Conservation (phyloP, 2,888 invertebrate genomes). For the Ichneumon xanthorius region DNA sequence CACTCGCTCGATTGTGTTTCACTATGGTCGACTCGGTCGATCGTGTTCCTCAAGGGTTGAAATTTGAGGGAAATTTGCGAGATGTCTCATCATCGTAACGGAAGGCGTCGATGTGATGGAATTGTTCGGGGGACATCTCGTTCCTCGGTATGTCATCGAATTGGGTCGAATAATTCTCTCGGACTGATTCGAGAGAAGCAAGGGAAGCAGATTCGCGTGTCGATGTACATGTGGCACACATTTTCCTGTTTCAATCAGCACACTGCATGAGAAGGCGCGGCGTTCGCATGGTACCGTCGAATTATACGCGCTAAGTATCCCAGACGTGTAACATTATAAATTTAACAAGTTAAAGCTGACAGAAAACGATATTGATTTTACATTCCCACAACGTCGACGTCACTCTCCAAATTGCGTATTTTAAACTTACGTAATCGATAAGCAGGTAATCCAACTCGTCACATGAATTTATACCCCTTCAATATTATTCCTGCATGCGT, state of each 20-base stretch:
- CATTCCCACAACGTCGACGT: not conserved
- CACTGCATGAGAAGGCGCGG: not conserved
- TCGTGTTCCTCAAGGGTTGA: slow-evolving; percentile 51
- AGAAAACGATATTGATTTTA: not conserved
- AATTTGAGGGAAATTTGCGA: slow-evolving; percentile 55
- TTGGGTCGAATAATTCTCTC: slow-evolving; percentile 63
- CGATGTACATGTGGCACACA: slow-evolving; percentile 41
- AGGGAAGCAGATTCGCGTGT: not conserved
- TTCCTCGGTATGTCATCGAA: slow-evolving; percentile 54
- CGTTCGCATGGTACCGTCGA: not conserved
- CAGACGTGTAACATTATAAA: slow-evolving; percentile 15
- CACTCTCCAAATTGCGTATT: not conserved
- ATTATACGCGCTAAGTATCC: not conserved
- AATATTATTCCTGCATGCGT: not conserved
- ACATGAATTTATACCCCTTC: not conserved
- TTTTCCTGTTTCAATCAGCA: slow-evolving; percentile 34
- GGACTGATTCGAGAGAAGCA: slow-evolving; percentile 31
- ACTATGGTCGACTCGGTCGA: slow-evolving; percentile 24
- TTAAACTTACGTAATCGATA: not conserved
- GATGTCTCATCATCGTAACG: slow-evolving; percentile 53
- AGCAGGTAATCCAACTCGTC: not conserved
- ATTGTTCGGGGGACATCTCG: slow-evolving; percentile 41
- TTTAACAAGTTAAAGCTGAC: not conserved
- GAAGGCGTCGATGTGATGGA: slow-evolving; percentile 47
- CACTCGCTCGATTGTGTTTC: slow-evolving; percentile 50